A percentile compares a stretch with the other conserved stretches of the same genome.
Conservation (phyloP, 2,113 vertebrate species). For the human (Homo sapiens) region DNA sequence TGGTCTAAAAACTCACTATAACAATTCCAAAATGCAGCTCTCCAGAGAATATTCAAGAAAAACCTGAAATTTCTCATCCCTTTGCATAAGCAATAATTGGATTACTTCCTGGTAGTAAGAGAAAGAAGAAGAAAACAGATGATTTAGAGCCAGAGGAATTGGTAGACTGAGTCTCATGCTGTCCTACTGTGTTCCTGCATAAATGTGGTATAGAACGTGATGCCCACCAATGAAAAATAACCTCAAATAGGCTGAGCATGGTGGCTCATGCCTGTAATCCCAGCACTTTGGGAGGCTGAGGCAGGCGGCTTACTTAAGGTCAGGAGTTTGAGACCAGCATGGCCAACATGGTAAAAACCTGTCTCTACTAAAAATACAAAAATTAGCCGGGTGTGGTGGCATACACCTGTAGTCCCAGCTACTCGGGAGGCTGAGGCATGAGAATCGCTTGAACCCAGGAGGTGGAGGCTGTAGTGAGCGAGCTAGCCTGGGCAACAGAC, state of each 20-base stretch:
- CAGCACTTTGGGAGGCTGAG: too few relatives aligned
- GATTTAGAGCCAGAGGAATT: neutral
- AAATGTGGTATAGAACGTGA: neutral
- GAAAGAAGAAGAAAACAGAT: neutral
- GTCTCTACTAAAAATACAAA: too few relatives aligned
- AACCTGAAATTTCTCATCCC: neutral
- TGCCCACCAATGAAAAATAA: neutral
- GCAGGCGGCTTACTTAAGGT: too few relatives aligned
- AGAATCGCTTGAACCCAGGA: too few relatives aligned
- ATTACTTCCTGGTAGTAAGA: neutral
- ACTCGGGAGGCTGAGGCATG: too few relatives aligned
- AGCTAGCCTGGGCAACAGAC: too few relatives aligned
- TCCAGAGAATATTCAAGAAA: neutral
- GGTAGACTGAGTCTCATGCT: neutral
- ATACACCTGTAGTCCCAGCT: too few relatives aligned
- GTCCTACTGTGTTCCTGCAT: neutral
- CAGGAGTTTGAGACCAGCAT: too few relatives aligned
- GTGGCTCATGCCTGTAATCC: too few relatives aligned
- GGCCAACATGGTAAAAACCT: too few relatives aligned
- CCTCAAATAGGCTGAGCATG: neutral
- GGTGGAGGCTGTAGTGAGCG: too few relatives aligned
- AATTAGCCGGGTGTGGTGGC: too few relatives aligned
- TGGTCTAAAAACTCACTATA: neutral
- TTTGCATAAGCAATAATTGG: neutral
- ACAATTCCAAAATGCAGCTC: neutral